Percentiles rank a stretch among this genome's conserved stretches.
Evolutionary conservation across 2,797 vertebrate species (phyloP).

Genomic region (Catamblyrhynchus diadema): DNA sequence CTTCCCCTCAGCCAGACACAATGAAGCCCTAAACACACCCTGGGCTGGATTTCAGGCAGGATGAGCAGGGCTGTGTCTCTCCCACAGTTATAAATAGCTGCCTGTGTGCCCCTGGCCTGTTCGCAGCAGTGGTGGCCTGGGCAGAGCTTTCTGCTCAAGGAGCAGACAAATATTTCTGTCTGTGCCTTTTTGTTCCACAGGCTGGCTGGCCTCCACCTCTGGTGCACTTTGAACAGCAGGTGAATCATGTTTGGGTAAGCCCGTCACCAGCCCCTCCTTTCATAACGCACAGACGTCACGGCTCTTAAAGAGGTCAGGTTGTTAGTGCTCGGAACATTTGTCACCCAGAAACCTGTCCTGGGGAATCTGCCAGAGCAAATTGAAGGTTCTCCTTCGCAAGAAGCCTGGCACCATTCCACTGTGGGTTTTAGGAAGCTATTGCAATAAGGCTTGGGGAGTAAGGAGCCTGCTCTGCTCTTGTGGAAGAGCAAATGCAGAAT

Average conservation of each 20-base stretch:
- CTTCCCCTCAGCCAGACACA: neutral
- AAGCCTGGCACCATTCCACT: neutral
- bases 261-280: conserved; percentile 1
- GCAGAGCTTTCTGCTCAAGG: neutral
- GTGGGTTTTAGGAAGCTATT: neutral
- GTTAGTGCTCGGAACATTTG: neutral
- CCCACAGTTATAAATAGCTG: neutral
- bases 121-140: rapidly evolving
- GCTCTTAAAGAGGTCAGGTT: neutral
- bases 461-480: neutral
- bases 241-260: conserved; percentile 4
- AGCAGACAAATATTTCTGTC: neutral
- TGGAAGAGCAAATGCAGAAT: neutral
- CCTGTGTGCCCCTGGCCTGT: neutral
- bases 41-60: neutral
- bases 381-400: neutral
- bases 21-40: neutral
- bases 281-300: neutral
- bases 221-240: conserved; percentile 1
- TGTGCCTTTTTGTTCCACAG: neutral
- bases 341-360: conserved; percentile 10
- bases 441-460: neutral
- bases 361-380: neutral
- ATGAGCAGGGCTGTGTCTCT: neutral
- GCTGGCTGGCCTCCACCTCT: neutral